Conservation (phyloP, 2,888 invertebrate species). For the Athalia cordata region DNA sequence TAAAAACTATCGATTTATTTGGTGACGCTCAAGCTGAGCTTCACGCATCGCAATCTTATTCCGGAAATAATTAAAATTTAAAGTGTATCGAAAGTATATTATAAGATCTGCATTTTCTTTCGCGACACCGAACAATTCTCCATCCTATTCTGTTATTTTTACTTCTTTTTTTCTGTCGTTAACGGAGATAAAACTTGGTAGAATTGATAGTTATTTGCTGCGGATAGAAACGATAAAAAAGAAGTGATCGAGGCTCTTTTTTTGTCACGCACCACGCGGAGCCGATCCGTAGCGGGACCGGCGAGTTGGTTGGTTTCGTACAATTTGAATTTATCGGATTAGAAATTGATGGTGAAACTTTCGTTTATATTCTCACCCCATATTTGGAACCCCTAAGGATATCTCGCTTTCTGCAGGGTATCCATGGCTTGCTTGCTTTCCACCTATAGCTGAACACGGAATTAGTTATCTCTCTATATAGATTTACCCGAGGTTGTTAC, state of each 20-base stretch:
- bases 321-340: slow-evolving; percentile 13
- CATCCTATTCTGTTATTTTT: no score
- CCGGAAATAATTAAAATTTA: no score
- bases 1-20: background rate
- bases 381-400: background rate
- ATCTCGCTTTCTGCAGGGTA: background rate
- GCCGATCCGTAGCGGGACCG: background rate
- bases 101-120: no score
- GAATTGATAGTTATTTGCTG: no score
- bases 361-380: background rate
- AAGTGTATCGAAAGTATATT: no score
- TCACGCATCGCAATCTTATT: no score
- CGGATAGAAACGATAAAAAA: background rate
- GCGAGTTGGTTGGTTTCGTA: background rate
- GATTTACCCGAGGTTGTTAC: no score
- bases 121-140: no score
- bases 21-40: no score
- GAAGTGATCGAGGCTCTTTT: background rate
- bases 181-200: background rate
- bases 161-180: background rate
- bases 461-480: no score
- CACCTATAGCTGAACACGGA: background rate
- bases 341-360: slow-evolving; percentile 36
- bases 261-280: background rate
- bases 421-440: background rate